Evolutionary conservation across 2,797 vertebrate genomes (phyloP), one percentile per base, ranked within the genome.

Genomic region (Gymnodraco acuticeps): DNA sequence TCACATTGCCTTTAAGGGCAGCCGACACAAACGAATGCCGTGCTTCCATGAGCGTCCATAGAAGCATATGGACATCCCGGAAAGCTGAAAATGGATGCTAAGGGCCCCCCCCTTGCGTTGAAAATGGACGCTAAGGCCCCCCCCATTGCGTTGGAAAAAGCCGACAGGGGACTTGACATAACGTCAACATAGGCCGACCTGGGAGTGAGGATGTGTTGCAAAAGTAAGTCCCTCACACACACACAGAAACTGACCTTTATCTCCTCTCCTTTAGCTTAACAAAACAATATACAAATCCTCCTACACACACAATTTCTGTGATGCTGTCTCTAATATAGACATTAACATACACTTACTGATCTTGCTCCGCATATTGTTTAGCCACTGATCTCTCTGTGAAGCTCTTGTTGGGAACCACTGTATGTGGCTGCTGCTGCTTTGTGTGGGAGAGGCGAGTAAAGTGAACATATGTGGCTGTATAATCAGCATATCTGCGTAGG

Each of bases 371-470:
- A 59, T 17, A 23, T 52, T 62, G 59, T 70, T 23, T 33, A 73
- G 73, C 41, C 54, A 47, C 23, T 55, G 58, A 66, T 80, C 45
- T 83, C 58, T 73, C 16, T 15, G 64, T 23, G 51, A 59, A 62
- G 77, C 76, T 16, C 65, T 46, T 64, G 64, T 63, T 77, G 67
- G 78, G 78, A 80, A 72, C 71, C 23, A 71, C 71, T 85, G 73
- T 78, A 75, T 80, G 90, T 75, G 68, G 80, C 80, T 80, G 80
- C 33, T 27, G 52, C 55, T 42, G 52, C 79, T 72, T 50, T 88
- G 90, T 85, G 92, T 91, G 89, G 89, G 88, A 82, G 80, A 87
- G 78, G 83, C 73, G 46, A 82, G 66, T 65, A 77, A 86, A 88
- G 87, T 51, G 64, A 88, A 90, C 86, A 90, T 92, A 82, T 80